These are phyloP conservation scores for Crotalus tigris DNA, from an alignment of 2,113 vertebrate genomes.

Conservation along the genomic window DNA sequence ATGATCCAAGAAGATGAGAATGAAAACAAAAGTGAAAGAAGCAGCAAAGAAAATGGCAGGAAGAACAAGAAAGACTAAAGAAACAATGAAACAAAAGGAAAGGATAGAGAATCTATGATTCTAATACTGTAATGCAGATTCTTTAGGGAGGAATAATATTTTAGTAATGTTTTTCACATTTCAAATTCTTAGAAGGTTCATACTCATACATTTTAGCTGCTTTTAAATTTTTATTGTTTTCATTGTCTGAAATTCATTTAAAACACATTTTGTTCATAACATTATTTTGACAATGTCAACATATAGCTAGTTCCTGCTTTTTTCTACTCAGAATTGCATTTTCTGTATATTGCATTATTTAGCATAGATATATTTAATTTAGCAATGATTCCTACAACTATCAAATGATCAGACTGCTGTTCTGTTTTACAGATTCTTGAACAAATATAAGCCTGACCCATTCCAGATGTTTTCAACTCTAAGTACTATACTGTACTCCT, in stretches of 20 bases:
- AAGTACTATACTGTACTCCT: not conserved
- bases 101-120: slow-evolving; percentile 8
- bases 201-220: rapidly evolving
- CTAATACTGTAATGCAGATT: not conserved
- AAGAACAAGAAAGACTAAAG: not conserved
- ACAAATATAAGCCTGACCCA: not conserved
- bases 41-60: not conserved
- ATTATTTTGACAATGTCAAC: not conserved
- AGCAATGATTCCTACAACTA: not conserved
- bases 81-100: slow-evolving; percentile 7
- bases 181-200: not conserved
- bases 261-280: not conserved
- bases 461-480: not conserved
- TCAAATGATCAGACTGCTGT: not conserved
- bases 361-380: not conserved
- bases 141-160: not conserved
- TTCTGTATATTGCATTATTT: not conserved
- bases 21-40: not conserved
- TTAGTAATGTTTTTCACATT: not conserved
- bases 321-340: not conserved
- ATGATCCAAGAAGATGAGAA: not conserved
- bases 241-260: not conserved
- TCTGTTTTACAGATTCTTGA: not conserved
- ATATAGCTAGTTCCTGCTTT: slow-evolving; percentile 13
- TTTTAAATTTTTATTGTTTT: slow-evolving; percentile 1